Evolutionary conservation across 2,888 invertebrate species (phyloP), one percentile per base, ranked within the genome.

Genomic region (Blastobasis adustella): DNA sequence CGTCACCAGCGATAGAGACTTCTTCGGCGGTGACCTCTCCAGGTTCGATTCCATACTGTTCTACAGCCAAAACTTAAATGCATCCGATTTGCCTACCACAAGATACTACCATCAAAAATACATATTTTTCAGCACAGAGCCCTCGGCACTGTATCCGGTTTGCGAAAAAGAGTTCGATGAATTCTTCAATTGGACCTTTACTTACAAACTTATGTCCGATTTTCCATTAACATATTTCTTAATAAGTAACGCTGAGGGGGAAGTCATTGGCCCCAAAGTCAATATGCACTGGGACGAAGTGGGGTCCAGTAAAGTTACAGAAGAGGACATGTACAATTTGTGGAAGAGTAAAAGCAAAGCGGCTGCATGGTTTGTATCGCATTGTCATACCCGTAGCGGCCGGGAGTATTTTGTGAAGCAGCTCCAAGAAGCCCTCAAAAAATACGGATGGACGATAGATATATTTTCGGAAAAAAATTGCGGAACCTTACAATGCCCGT

Each of bases 391-490:
- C 23, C 23, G 23, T 23, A 23, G 76, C 59, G 65, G 63, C 0
- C 72, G 87, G 49, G 51, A 62, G 8, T 57, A 64, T 0, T 68
- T 76, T 50, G 81, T 71, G 0, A 59, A 48, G 2, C 56, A 65
- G 2, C 54, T 88, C 37, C 63, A 74, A 45, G 66, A 63, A 10
- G 72, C 69, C 0, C 59, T 86, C 10, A 49, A 50, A 1, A 42
- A 43, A 0, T 76, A 73, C 53, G 65, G 69, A 0, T 58, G 72
- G 9, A 61, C 72, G 1, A 79, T 92, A 4, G 91, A 91, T 59
- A 73, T 91, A 4, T 92, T 23, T 23, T 23, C 23, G 23, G 23
- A 82, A 58, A 91, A 91, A 0, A 55, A 60, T 0, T 92, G 92
- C 69, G 91, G 91, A 0, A 57, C 61, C 0, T 56, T 76, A 0